Conservation (phyloP, 2,113 vertebrate genomes). For the Hiodon tergisus region DNA sequence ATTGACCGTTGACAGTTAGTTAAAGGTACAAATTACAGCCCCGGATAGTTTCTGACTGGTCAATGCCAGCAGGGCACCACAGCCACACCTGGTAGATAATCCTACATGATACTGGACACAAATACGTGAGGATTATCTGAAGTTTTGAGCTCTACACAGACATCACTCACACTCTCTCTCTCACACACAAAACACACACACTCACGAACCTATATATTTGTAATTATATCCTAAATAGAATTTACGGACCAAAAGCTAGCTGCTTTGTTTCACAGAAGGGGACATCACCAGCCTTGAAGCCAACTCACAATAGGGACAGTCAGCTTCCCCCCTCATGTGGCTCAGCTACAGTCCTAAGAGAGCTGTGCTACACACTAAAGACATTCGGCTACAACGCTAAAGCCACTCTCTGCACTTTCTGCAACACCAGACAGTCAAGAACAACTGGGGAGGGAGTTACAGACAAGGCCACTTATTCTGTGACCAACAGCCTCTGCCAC, state of each 20-base stretch:
- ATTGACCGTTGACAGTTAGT: not conserved
- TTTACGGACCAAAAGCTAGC: too few species aligned
- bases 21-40: not conserved
- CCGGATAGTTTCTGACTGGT: not conserved
- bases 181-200: not conserved
- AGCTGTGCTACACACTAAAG: not conserved
- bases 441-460: not conserved
- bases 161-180: too few species aligned
- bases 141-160: not conserved
- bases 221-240: too few species aligned
- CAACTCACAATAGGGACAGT: too few species aligned
- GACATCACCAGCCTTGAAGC: too few species aligned
- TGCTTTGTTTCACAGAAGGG: too few species aligned
- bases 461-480: not conserved
- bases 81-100: constrained; percentile 4
- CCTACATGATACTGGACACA: not conserved
- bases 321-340: too few species aligned
- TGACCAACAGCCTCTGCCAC: not conserved
- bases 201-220: too few species aligned
- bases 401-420: too few species aligned
- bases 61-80: not conserved
- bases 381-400: too few species aligned
- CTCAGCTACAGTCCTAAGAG: not conserved
- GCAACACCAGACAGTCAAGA: too few species aligned
- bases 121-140: not conserved